Evolutionary conservation across 2,113 vertebrate species (phyloP), one percentile per base, ranked within the genome.

Genomic region (Xenopus laevis): DNA sequence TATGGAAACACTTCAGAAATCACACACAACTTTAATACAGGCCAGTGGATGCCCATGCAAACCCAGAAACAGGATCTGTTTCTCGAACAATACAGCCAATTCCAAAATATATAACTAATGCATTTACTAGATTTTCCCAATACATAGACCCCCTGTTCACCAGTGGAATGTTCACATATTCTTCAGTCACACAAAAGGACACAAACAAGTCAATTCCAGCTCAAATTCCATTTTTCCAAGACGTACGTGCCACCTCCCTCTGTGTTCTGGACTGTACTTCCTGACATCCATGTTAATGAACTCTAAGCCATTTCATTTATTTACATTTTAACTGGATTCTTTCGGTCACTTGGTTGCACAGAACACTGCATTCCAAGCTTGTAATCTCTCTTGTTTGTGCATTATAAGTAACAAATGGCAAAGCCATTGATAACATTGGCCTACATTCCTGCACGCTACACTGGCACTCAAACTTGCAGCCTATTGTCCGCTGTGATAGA

Each of bases 351-450:
- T 55, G 50, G 80, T 66, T 83, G 85, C 74, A 78, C 81, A 84
- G 79, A 87, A 83, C 59, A 78, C 76, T 72, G 71, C 78, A 82
- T 86, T 88, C 85, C 84, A 84, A 87, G 83, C 84, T 78, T 86
- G 82, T 81, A 81, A 86, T 88, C 63, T 83, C 84, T 81, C 79
- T 83, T 89, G 87, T 89, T 91, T 90, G 86, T 0, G 12, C 44
- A 70, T 81, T 89, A 71, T 84, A 81, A 86, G 83, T 85, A 90
- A 85, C 88, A 91, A 87, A 90, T 88, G 87, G 87, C 60, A 57
- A 78, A 83, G 82, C 84, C 88, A 82, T 84, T 16, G n/a, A 60
- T 75, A 75, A 55, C 33, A 46, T n/a, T 52, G 10, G 3, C 15
- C 53, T 13, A 4, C 11, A 77, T 79, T 78, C 81, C 78, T n/a